Percentiles rank a stretch among this genome's conserved stretches.
phyloP scores from a whole-genome alignment of 2,888 invertebrate species.

The Stenichneumon culpator region DNA sequence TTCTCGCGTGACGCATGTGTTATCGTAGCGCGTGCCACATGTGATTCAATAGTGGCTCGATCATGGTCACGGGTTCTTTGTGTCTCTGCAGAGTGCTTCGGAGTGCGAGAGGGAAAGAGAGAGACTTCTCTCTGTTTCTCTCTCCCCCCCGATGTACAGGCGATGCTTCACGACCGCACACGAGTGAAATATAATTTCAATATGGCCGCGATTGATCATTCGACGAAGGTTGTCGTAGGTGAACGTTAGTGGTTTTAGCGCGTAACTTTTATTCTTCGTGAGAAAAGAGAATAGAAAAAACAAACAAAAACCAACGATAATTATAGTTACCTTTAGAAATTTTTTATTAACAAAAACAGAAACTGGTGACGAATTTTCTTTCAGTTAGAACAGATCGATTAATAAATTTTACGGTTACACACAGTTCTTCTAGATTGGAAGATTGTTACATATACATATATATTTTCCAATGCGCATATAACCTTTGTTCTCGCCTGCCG shows the following conservation, averaged over 20 bases:
- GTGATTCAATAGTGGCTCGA: background rate
- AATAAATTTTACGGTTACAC: constrained; percentile 10
- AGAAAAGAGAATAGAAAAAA: constrained; percentile 14
- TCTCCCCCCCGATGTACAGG: constrained; percentile 1
- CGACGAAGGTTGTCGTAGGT: constrained; percentile 23
- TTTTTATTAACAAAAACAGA: background rate
- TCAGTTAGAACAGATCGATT: background rate
- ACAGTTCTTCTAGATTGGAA: constrained; percentile 6
- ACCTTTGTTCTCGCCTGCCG: constrained; percentile 29
- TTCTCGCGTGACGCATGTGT: background rate
- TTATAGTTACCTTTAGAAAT: background rate
- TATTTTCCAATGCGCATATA: constrained; percentile 17
- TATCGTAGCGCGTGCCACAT: background rate
- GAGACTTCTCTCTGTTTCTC: background rate
- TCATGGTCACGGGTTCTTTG: background rate
- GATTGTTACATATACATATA: background rate
- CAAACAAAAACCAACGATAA: background rate
- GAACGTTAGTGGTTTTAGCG: constrained; percentile 47
- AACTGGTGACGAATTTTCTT: background rate
- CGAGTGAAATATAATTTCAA: constrained; percentile 44
- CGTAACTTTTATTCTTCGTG: constrained; percentile 30
- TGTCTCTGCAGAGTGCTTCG: background rate
- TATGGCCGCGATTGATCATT: constrained; percentile 57
- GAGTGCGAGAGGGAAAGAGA: background rate
- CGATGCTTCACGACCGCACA: constrained; percentile 19